Evolutionary conservation across 2,797 vertebrate genomes (phyloP), one percentile per base, ranked within the genome.

Genomic region (Phoeniculus purpureus): DNA sequence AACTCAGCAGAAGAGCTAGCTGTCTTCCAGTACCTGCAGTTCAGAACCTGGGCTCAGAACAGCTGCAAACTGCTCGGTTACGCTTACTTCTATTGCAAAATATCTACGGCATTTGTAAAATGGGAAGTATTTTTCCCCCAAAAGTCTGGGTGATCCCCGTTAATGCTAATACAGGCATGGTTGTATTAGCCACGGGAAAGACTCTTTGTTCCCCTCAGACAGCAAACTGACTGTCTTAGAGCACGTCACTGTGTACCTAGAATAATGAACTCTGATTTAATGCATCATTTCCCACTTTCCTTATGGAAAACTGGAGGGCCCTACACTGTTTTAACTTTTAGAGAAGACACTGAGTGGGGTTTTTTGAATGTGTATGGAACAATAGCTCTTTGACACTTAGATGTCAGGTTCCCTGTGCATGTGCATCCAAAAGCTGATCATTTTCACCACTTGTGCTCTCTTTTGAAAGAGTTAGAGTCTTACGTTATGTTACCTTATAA

Each of bases 281-380:
- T 75, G 16, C 12, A 62, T 43, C 2, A 9, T 58, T 68, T 87
- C 65, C 22, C 16, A 7, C 3, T 61, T 78, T 62, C 18, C 75
- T 0, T 47, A 9, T 31, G 13, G 15, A 66, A 51, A 25, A 20
- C 7, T 59, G 52, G 34, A 56, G 14, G 7, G 12, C 55, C 26
- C 14, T 47, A 22, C 17, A 51, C 8, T 8, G 47, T 82, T 90
- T 89, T 27, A 80, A 12, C 12, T 68, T 84, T 87, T 32, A 43
- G 29, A 6, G 5, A 77, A 6, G 8, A 25, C 18, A 43, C 4
- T 2, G 3, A 29, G 17, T 13, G 4, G 11, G 3, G 1, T 0
- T 1, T 76, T 71, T 81, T 20, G 4, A 15, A 47, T 20, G 27
- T 14, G 2, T 54, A 20, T 15, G 12, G 15, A 78, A 6, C 21